Evolutionary conservation across 2,113 vertebrate species (phyloP), one percentile per base, ranked within the genome.

Genomic region (Lasiurus cinereus): DNA sequence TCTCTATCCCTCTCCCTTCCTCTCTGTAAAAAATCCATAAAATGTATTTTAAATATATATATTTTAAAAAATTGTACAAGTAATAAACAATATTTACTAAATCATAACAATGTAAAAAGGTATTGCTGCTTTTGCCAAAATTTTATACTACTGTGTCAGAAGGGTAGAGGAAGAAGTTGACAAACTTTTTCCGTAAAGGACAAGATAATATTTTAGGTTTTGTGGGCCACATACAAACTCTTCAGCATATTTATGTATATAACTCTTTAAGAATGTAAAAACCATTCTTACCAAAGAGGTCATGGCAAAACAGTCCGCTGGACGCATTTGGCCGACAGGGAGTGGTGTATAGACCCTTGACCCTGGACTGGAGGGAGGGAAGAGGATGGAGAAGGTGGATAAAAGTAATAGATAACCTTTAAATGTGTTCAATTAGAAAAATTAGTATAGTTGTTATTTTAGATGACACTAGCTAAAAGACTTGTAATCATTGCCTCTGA

Each of bases 201-300:
- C 27, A 56, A 76, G n/a, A 86, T 1, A 50, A 3, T 52, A 59
- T n/a, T 77, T 89, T 21, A 62, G 56, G 6, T 84, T 78, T 66
- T 54, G 10, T 9, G 19, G 15, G 50, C 19, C 69, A 70, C 13
- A 64, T 50, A 12, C 5, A 24, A 2, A 24, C 48, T 80, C 43
- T 24, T 8, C 59, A 67, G 18, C 54, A 59, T 82, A 19, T 76
- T 89, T 92, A 62, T 97, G 6, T 88, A 52, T 66, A 24, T 85
- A 67, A 21, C 6, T 59, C 18, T 83, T 84, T 73, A 67, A 73
- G 82, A 79, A 43, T 18, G 6, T 46, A 29, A 69, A 64, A 77
- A 22, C 8, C 1, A 13, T 66, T 70, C 46, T 67, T 9, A 39
- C 48, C 4, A 21, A 46, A 83, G 46, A 13, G 21, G 52, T 24